A percentile compares a stretch with the other conserved stretches of the same genome.
These are phyloP conservation scores for Heliconius ismenius DNA, from an alignment of 2,888 invertebrate species.

Conservation along the genomic window DNA sequence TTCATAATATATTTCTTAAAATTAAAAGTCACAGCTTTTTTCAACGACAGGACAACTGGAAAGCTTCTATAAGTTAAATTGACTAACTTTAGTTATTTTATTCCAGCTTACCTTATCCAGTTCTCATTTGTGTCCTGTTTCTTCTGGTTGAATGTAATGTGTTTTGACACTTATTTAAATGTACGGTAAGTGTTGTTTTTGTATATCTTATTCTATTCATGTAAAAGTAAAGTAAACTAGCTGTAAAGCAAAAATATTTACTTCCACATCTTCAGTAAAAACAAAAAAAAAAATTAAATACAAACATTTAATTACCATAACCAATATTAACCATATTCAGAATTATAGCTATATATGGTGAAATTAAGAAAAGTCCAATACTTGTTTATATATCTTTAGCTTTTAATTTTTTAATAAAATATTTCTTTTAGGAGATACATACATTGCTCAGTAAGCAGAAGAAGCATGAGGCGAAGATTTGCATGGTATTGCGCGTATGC, in stretches of 20 bases:
- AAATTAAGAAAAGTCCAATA: no score
- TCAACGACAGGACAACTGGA: background rate
- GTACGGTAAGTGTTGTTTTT: conserved; percentile 69
- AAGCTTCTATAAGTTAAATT: background rate
- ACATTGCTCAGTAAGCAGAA: conserved; percentile 65
- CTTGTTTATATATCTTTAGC: no score
- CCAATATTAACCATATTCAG: no score
- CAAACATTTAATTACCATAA: no score
- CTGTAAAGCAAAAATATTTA: no score
- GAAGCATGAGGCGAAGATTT: conserved; percentile 76
- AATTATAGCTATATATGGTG: no score
- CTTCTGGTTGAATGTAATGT: conserved; percentile 86
- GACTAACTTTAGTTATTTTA: conserved; percentile 32
- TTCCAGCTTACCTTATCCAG: conserved; percentile 85
- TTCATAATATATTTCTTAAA: background rate
- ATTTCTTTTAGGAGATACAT: conserved; percentile 64
- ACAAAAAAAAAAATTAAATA: no score
- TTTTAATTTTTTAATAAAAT: background rate
- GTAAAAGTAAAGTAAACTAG: background rate
- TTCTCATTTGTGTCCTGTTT: conserved; percentile 85
- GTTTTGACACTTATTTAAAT: conserved; percentile 84
- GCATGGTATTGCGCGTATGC: conserved; percentile 83
- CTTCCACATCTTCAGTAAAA: no score
- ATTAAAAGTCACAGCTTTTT: background rate
- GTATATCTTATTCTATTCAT: background rate